These are phyloP conservation scores for Caenorhabditis doughertyi DNA, from an alignment of 2,888 invertebrate genomes.

Conservation along the genomic window DNA sequence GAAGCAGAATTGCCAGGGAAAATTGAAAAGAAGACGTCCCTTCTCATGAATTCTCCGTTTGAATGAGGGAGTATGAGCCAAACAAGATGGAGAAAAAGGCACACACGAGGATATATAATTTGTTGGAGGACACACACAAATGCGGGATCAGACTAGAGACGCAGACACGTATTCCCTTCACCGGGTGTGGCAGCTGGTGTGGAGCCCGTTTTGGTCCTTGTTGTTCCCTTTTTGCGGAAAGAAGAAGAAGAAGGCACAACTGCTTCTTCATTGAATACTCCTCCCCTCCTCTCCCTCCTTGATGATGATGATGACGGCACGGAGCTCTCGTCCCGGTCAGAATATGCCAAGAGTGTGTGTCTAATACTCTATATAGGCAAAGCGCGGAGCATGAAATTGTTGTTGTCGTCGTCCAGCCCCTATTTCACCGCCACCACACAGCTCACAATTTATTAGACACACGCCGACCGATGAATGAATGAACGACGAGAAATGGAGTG, in stretches of 20 bases:
- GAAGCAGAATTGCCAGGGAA: slow-evolving; percentile 1
- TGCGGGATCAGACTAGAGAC: slow-evolving; percentile 31
- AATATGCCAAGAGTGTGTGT: slow-evolving; percentile 12
- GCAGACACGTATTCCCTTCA: slow-evolving; percentile 23
- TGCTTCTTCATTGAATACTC: slow-evolving; percentile 33
- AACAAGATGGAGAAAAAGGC: slow-evolving; percentile 43
- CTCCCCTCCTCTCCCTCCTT: background rate
- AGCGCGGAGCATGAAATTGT: slow-evolving; percentile 42
- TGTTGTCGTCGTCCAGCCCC: slow-evolving; percentile 11
- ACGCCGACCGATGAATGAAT: background rate
- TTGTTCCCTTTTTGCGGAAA: slow-evolving; percentile 32
- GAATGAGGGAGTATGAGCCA: slow-evolving; percentile 52
- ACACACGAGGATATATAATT: slow-evolving; percentile 45
- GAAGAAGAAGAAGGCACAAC: slow-evolving; percentile 15
- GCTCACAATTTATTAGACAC: slow-evolving; percentile 51
- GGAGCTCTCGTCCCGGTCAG: background rate
- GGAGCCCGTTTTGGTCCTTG: slow-evolving; percentile 48
- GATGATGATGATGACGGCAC: slow-evolving; percentile 12
- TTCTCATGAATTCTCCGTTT: background rate
- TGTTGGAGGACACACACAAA: slow-evolving; percentile 35
- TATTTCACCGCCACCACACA: too few relatives aligned
- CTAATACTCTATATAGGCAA: slow-evolving; percentile 17
- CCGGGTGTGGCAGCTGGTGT: slow-evolving; percentile 56
- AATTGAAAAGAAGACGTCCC: slow-evolving; percentile 23
- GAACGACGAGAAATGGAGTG: background rate